Percentiles rank a stretch among this genome's conserved stretches.
Evolutionary conservation across 2,113 vertebrate genomes (phyloP).

Genomic region (Acanthisitta chloris): DNA sequence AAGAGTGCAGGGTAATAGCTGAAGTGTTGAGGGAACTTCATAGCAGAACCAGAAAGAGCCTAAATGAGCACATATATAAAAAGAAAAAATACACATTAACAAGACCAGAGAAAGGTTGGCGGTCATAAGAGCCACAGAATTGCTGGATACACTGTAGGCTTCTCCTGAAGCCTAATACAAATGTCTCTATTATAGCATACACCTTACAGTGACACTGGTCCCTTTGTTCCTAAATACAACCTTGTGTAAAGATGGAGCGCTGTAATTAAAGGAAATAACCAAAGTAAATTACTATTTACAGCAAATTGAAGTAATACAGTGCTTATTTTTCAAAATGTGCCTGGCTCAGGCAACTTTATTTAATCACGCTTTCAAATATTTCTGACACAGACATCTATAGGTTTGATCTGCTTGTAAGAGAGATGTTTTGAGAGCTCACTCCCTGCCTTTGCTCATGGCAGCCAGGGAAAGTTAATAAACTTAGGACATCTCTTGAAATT

Average conservation of each 20-base stretch:
- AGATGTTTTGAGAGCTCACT: neutral
- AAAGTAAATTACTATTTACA: conserved; percentile 61
- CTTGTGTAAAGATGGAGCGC: conserved; percentile 49
- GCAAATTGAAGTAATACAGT: conserved; percentile 13
- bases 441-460: neutral
- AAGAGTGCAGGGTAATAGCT: neutral
- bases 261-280: conserved; percentile 62
- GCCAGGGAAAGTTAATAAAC: conserved; percentile 21
- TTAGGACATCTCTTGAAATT: neutral
- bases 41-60: neutral
- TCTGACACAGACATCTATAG: neutral
- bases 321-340: neutral
- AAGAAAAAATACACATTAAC: neutral
- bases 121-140: neutral
- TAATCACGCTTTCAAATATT: conserved; percentile 19
- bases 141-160: conserved; percentile 10
- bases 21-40: neutral
- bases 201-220: conserved; percentile 48
- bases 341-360: neutral
- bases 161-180: conserved; percentile 56
- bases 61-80: neutral
- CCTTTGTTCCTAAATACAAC: conserved; percentile 56
- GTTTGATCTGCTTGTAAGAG: neutral
- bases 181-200: conserved; percentile 64
- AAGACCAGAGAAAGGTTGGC: neutral